These are phyloP conservation scores for Drosophila mayri DNA, from an alignment of 1,140 invertebrate species.

Conservation along the genomic window DNA sequence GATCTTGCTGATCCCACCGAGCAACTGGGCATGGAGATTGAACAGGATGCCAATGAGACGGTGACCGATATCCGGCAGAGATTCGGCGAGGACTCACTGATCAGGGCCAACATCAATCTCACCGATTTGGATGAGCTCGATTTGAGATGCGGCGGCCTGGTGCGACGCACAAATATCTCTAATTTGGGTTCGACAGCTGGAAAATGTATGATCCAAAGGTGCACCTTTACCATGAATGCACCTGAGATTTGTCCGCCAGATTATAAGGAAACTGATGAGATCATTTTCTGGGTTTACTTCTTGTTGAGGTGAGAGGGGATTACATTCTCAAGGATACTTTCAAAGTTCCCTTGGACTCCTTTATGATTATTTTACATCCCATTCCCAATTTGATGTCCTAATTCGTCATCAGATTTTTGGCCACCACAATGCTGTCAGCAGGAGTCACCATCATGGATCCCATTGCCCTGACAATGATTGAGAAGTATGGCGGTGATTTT, in stretches of 20 bases:
- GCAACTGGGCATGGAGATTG: slow-evolving; percentile 90
- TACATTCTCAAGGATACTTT: not conserved
- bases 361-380: not conserved
- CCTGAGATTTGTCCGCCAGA: slow-evolving; percentile 91
- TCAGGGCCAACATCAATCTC: slow-evolving; percentile 88
- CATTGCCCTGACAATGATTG: slow-evolving; percentile 92
- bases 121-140: slow-evolving; percentile 89
- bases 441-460: slow-evolving; percentile 93
- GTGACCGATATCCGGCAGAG: slow-evolving; percentile 89
- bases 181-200: slow-evolving; percentile 86
- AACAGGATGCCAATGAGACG: slow-evolving; percentile 88
- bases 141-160: slow-evolving; percentile 89
- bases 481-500: slow-evolving; percentile 92
- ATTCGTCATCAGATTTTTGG: slow-evolving; percentile 87
- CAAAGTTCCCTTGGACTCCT: not conserved
- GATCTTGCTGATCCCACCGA: slow-evolving; percentile 89
- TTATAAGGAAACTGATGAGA: slow-evolving; percentile 90
- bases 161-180: slow-evolving; percentile 88
- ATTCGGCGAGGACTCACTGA: slow-evolving; percentile 88
- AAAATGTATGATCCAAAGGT: slow-evolving; percentile 90
- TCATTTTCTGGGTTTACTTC: slow-evolving; percentile 93
- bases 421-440: slow-evolving; percentile 90
- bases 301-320: slow-evolving; percentile 84
- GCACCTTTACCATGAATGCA: slow-evolving; percentile 87
- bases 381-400: not conserved